Evolutionary conservation across 2,113 vertebrate species (phyloP), one percentile per base, ranked within the genome.

Genomic region (Arvicanthis niloticus): DNA sequence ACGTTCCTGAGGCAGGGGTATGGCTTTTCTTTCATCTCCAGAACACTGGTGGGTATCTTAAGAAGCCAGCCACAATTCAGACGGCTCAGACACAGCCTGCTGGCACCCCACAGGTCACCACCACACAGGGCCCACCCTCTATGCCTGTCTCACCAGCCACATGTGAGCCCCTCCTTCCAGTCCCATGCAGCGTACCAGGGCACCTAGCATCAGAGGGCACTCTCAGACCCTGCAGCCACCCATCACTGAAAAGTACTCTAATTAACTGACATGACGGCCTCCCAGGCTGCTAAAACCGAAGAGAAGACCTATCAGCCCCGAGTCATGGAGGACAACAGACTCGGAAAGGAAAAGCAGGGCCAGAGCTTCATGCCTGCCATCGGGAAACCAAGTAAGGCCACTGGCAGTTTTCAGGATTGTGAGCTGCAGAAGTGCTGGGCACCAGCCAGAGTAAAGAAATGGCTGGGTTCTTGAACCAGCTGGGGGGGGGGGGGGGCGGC

Each of bases 161-260:
- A 58, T 51, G 76, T 37, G 26, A 84, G 42, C 88, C 13, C 76
- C 42, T 5, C 21, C 42, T 77, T 31, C 42, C 42, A 5, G 0
- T 0, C 0, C 2, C 53, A 7, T 12, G 48, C 48, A 26, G 22
- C 5, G 0, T 3, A 7, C 42, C 40, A 48, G 60, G 1, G 24
- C 3, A 5, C 37, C 21, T 29, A 24, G 68, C 37, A 51, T 77
- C 40, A 67, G 42, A 24, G 45, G 56, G 65, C n/a, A 40, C 34
- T 17, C 22, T 65, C 21, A 9, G 10, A n/a, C 17, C 17, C 26
- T 31, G 45, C 21, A 60, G 12, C 80, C 56, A 21, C 29, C 45
- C 42, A 51, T 51, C 84, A 31, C 45, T 34, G 26, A 51, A 51
- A 78, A 53, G 45, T 51, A 29, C 26, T 77, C 31, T 40, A 48